Percentiles rank a stretch among this genome's conserved stretches.
Evolutionary conservation across 2,797 vertebrate species (phyloP).

Genomic region (Myioborus melanocephalus): DNA sequence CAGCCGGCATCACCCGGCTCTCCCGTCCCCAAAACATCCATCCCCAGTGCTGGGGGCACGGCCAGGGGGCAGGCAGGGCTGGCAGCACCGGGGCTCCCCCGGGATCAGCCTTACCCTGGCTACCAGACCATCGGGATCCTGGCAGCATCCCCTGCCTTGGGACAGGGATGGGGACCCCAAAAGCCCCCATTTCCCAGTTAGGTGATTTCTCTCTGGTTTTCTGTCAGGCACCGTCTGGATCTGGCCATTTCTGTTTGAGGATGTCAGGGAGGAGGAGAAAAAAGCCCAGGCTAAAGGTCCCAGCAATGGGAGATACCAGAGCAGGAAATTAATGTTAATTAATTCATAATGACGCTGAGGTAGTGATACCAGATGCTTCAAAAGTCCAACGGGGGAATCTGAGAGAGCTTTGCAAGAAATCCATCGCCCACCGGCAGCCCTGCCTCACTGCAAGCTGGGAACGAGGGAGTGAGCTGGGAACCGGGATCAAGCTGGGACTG

Average conservation of each 20-base stretch:
- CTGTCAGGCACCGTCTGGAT: background rate
- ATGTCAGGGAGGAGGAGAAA: fast-evolving
- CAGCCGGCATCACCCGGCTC: fast-evolving
- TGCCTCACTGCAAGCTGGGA: background rate
- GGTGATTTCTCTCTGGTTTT: background rate
- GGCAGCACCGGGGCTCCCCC: background rate
- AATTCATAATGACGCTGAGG: conserved; percentile 59
- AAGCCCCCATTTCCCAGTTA: fast-evolving
- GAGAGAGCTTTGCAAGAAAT: conserved; percentile 35
- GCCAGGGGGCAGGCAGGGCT: fast-evolving
- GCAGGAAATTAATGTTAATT: conserved; percentile 62
- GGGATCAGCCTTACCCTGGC: background rate
- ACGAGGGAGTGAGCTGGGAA: background rate
- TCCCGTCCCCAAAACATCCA: fast-evolving
- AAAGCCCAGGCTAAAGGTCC: background rate
- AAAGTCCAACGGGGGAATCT: conserved; percentile 51
- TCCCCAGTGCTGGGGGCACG: background rate
- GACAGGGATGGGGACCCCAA: fast-evolving
- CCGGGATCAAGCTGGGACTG: background rate
- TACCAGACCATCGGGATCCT: background rate
- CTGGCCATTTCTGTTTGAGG: background rate
- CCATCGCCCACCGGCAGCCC: conserved; percentile 20
- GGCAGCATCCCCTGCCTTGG: background rate
- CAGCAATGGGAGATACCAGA: conserved; percentile 38
- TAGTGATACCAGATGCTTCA: conserved; percentile 60